A percentile compares a stretch with the other conserved stretches of the same genome.
phyloP scores from a whole-genome alignment of 2,797 vertebrate genomes.

The Coregonus sp. region DNA sequence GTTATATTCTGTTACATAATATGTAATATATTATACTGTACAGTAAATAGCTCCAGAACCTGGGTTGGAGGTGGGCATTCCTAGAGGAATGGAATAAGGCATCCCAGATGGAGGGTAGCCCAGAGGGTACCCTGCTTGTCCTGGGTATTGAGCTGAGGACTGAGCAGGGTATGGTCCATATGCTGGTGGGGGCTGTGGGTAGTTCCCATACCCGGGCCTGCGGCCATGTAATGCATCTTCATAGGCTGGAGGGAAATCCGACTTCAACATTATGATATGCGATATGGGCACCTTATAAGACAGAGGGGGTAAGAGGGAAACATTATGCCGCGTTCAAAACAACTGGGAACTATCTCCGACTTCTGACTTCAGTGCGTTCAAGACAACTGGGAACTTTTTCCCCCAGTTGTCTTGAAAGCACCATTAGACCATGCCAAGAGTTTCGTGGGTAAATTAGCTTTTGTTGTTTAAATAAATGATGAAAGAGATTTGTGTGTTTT shows the following conservation, averaged over 20 bases:
- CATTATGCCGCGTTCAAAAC: too few species aligned
- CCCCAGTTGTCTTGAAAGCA: too few species aligned
- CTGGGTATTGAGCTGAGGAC: constrained; percentile 59
- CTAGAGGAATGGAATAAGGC: constrained; percentile 62
- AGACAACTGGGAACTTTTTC: too few species aligned
- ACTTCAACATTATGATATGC: constrained; percentile 74
- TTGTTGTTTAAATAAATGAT: too few species aligned
- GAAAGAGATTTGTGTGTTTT: too few species aligned
- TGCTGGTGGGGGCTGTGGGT: constrained; percentile 61
- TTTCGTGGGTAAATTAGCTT: too few species aligned
- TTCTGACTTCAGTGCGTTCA: too few species aligned
- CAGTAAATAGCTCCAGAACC: constrained; percentile 48
- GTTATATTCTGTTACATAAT: background rate
- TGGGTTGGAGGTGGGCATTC: constrained; percentile 49
- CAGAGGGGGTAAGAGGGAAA: background rate
- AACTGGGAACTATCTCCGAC: too few species aligned
- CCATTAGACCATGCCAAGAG: too few species aligned
- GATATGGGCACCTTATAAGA: constrained; percentile 28
- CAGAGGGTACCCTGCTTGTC: constrained; percentile 62
- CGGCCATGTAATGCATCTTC: constrained; percentile 81
- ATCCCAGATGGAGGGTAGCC: constrained; percentile 54
- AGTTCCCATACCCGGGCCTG: constrained; percentile 56
- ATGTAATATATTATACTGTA: background rate
- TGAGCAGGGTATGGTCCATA: constrained; percentile 62
- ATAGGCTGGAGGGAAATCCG: constrained; percentile 82